These are phyloP conservation scores for Zaprionus capensis DNA, from an alignment of 1,140 invertebrate genomes.

Conservation along the genomic window DNA sequence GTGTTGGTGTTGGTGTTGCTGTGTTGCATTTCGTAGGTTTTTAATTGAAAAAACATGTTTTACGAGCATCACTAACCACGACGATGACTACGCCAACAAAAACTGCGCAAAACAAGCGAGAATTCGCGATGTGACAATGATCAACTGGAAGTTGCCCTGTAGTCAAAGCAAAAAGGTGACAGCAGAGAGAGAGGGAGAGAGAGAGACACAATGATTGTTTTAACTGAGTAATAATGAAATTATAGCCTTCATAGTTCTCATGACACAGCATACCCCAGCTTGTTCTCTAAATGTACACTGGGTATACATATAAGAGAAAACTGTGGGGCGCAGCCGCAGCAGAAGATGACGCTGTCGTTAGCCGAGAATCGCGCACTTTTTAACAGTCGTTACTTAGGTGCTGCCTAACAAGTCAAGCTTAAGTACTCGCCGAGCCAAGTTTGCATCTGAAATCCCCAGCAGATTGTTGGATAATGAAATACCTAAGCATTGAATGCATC, in stretches of 20 bases:
- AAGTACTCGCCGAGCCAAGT: slow-evolving; percentile 54
- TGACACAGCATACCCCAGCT: neutral
- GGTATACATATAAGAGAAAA: slow-evolving; percentile 38
- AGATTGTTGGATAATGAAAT: slow-evolving; percentile 27
- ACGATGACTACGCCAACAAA: slow-evolving; percentile 57
- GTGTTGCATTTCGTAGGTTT: slow-evolving; percentile 78
- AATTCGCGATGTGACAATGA: neutral
- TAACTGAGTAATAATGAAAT: too few species aligned
- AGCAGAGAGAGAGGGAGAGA: neutral
- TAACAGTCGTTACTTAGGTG: slow-evolving; percentile 34
- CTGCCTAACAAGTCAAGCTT: slow-evolving; percentile 64
- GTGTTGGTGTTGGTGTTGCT: slow-evolving; percentile 34
- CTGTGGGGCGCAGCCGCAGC: slow-evolving; percentile 61
- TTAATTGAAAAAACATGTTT: slow-evolving; percentile 83
- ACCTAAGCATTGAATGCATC: slow-evolving; percentile 34
- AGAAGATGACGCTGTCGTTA: slow-evolving; percentile 76
- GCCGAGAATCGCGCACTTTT: slow-evolving; percentile 70
- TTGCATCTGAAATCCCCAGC: slow-evolving; percentile 35
- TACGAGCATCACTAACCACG: slow-evolving; percentile 78
- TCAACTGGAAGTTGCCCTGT: neutral
- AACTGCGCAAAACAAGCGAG: slow-evolving; percentile 9
- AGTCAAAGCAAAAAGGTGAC: neutral
- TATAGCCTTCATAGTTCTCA: too few species aligned
- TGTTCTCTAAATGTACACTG: neutral
- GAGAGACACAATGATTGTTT: too few species aligned